Percentiles rank a stretch among this genome's conserved stretches.
Conservation (phyloP, 2,797 vertebrate genomes). For the Capromys pilorides region DNA sequence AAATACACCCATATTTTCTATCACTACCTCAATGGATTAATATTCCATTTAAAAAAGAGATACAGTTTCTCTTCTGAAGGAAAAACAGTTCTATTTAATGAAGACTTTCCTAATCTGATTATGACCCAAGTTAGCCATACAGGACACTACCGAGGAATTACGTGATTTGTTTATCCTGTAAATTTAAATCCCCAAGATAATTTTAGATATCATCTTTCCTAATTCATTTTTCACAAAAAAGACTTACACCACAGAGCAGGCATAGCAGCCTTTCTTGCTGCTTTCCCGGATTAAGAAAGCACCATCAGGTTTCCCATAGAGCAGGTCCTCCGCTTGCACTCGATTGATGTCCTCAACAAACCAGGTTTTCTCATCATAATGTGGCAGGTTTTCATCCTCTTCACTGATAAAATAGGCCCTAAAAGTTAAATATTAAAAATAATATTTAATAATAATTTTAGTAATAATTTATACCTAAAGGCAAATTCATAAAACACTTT, state of each 20-base stretch:
- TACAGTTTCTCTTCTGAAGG: slow-evolving; percentile 2
- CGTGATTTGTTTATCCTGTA: slow-evolving; percentile 25
- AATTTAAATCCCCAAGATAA: slow-evolving; percentile 53
- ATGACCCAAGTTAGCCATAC: neutral
- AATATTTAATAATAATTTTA: slow-evolving; percentile 37
- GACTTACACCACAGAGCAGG: slow-evolving; percentile 90
- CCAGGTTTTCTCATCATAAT: slow-evolving; percentile 97
- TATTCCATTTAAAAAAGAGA: slow-evolving; percentile 31
- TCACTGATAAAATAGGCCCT: slow-evolving; percentile 94
- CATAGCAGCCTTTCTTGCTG: slow-evolving; percentile 93
- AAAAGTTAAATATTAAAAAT: slow-evolving; percentile 70
- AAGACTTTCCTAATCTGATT: slow-evolving; percentile 29
- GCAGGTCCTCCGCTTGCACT: slow-evolving; percentile 94
- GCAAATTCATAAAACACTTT: slow-evolving; percentile 49
- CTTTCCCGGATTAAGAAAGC: slow-evolving; percentile 97
- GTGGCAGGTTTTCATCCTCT: slow-evolving; percentile 95
- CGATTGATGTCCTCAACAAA: slow-evolving; percentile 96
- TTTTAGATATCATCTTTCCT: slow-evolving; percentile 37
- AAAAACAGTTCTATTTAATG: slow-evolving; percentile 37
- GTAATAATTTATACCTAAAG: slow-evolving; percentile 56
- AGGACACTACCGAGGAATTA: slow-evolving; percentile 46
- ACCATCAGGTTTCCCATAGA: slow-evolving; percentile 93
- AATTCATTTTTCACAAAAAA: slow-evolving; percentile 26
- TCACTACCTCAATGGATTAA: slow-evolving; percentile 7
- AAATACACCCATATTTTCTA: slow-evolving; percentile 15